Conservation (phyloP, 2,797 vertebrate species). For the Falco peregrinus region DNA sequence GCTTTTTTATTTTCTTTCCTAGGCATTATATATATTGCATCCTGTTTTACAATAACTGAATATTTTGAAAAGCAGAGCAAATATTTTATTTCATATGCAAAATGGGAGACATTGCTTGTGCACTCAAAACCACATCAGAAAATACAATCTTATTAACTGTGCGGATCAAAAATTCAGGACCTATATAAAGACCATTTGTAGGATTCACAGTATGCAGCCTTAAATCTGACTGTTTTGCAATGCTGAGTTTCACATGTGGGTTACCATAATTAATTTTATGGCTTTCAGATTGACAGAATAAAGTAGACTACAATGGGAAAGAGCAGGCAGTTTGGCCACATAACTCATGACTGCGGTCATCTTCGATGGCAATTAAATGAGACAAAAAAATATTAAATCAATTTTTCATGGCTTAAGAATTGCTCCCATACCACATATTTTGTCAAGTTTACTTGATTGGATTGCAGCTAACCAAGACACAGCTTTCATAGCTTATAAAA, state of each 20-base stretch:
- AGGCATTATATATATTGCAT: background rate
- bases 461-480: background rate
- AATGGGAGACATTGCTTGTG: background rate
- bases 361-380: background rate
- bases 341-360: background rate
- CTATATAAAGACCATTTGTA: background rate
- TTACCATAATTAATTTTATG: background rate
- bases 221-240: background rate
- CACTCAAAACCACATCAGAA: background rate
- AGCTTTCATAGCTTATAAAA: background rate
- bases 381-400: background rate
- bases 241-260: background rate
- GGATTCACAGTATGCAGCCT: background rate
- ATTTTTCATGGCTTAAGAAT: background rate
- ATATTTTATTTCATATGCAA: background rate
- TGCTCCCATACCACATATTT: background rate
- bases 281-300: background rate
- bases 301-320: background rate
- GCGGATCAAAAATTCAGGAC: background rate
- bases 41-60: background rate
- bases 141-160: background rate
- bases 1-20: background rate
- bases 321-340: background rate
- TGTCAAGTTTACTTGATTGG: background rate
- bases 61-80: background rate